Conservation (phyloP, 2,113 vertebrate species). For the Calyptommatus sinebrachiatus region DNA sequence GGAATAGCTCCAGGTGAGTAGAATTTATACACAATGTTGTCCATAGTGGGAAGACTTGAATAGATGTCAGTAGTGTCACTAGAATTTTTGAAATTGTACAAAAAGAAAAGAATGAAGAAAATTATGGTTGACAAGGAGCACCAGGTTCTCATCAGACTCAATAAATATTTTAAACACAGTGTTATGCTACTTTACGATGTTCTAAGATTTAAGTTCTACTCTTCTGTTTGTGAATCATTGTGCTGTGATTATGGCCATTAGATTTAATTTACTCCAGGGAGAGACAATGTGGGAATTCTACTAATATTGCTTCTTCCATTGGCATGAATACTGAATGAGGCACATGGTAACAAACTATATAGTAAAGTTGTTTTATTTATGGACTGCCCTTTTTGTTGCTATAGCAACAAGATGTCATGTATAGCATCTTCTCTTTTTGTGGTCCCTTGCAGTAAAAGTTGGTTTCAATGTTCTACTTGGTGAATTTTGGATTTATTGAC, state of each 20-base stretch:
- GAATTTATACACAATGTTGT: too few species aligned
- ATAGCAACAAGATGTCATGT: constrained; percentile 40
- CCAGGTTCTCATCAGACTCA: too few species aligned
- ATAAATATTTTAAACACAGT: too few species aligned
- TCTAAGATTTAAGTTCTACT: fast-evolving
- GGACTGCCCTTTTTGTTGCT: constrained; percentile 47
- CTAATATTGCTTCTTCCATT: background rate
- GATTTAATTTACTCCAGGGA: background rate
- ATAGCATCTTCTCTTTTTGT: background rate
- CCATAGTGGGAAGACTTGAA: too few species aligned
- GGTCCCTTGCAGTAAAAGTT: background rate
- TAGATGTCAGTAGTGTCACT: too few species aligned
- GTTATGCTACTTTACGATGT: background rate
- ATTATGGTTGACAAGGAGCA: background rate
- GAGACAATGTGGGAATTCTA: background rate
- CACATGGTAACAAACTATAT: constrained; percentile 21
- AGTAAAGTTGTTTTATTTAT: constrained; percentile 42
- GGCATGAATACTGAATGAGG: background rate
- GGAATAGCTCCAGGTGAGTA: too few species aligned
- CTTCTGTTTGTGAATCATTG: too few species aligned
- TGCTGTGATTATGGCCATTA: background rate
- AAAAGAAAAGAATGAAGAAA: too few species aligned
- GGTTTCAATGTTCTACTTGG: fast-evolving
- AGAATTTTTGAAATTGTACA: too few species aligned
- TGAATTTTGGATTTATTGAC: background rate